Evolutionary conservation across 2,797 vertebrate genomes (phyloP).

Genomic region (Cirrhinus mrigala): DNA sequence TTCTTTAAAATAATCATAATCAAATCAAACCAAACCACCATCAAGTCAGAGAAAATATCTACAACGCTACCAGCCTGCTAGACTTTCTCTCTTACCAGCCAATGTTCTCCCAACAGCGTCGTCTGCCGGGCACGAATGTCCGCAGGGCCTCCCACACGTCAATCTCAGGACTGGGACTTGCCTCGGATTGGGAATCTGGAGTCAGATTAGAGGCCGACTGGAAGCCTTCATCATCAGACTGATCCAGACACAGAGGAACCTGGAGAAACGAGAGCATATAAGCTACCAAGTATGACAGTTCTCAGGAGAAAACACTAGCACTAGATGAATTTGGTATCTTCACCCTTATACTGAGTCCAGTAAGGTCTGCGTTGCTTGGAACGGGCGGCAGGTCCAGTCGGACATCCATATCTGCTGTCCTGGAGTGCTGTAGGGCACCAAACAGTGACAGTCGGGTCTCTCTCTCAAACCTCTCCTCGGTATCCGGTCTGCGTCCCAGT

Average conservation of each 20-base stretch:
- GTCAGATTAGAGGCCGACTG: slow-evolving; percentile 96
- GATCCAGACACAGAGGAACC: slow-evolving; percentile 92
- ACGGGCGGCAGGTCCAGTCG: slow-evolving; percentile 91
- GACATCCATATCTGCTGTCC: slow-evolving; percentile 90
- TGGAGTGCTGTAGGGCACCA: slow-evolving; percentile 92
- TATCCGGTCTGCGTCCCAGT: slow-evolving; percentile 76
- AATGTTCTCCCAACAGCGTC: slow-evolving; percentile 93
- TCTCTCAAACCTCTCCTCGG: slow-evolving; percentile 89
- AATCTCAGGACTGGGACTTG: slow-evolving; percentile 86
- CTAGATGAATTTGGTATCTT: background rate
- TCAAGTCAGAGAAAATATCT: background rate
- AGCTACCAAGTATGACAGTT: background rate
- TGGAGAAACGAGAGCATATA: slow-evolving; percentile 60
- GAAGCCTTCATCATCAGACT: slow-evolving; percentile 97
- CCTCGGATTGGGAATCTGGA: slow-evolving; percentile 95
- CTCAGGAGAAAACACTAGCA: background rate
- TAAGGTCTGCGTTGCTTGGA: slow-evolving; percentile 91
- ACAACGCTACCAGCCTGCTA: background rate
- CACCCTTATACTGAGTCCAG: slow-evolving; percentile 92
- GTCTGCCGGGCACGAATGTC: slow-evolving; percentile 86
- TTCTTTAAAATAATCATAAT: background rate
- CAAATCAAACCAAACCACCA: background rate
- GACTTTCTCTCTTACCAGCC: slow-evolving; percentile 83
- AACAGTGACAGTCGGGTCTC: slow-evolving; percentile 91
- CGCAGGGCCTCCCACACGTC: slow-evolving; percentile 93